A percentile compares a stretch with the other conserved stretches of the same genome.
Conservation (phyloP, 2,113 vertebrate genomes). For the Tiliqua scincoides region DNA sequence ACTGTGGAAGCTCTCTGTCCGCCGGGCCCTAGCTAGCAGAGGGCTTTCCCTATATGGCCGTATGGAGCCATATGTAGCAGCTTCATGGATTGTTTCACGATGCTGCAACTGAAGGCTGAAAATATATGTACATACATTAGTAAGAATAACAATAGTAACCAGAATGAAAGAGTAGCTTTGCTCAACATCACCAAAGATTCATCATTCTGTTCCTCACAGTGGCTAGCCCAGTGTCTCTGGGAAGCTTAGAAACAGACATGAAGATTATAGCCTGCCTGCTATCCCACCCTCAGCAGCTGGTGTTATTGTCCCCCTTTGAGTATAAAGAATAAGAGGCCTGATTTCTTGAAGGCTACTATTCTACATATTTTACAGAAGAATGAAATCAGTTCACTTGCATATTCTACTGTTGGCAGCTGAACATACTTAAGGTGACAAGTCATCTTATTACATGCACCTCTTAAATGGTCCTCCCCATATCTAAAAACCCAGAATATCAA, state of each 20-base stretch:
- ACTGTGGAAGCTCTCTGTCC: constrained; percentile 95
- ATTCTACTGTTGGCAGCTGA: not conserved
- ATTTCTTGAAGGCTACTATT: not conserved
- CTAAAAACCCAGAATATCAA: not conserved
- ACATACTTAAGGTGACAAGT: not conserved
- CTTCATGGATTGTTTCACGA: constrained; percentile 85
- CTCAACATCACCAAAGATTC: too few species aligned
- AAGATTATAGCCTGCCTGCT: too few species aligned
- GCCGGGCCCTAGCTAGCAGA: constrained; percentile 88
- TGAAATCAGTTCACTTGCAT: not conserved
- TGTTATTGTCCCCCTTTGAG: not conserved
- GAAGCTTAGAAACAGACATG: too few species aligned
- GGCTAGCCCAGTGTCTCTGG: too few species aligned
- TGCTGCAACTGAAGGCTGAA: constrained; percentile 91
- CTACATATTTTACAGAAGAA: not conserved
- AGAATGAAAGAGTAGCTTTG: not conserved
- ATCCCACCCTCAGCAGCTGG: too few species aligned
- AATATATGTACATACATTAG: not conserved
- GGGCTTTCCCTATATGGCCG: constrained; percentile 96
- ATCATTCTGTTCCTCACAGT: too few species aligned
- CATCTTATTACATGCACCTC: not conserved
- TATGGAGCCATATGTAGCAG: constrained; percentile 87
- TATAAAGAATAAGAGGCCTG: not conserved
- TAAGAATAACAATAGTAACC: not conserved
- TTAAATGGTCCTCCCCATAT: not conserved